Evolutionary conservation across 1,140 invertebrate genomes (phyloP).

Genomic region (Drosophila tristis): DNA sequence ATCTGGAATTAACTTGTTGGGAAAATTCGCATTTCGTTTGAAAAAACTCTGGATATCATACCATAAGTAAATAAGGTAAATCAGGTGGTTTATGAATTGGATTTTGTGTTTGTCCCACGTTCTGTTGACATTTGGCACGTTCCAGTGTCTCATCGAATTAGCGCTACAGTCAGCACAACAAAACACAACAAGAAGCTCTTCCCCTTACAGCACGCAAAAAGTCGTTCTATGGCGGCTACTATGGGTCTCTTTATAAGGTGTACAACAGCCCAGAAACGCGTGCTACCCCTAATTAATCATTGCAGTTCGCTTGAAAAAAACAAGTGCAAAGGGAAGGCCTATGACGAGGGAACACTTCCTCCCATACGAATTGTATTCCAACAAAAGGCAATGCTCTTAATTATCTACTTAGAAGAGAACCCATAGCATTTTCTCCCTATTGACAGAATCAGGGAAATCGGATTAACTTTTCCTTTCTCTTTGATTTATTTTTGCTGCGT

Average conservation of each 20-base stretch:
- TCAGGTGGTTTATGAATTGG: conserved; percentile 64
- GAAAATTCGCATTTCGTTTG: conserved; percentile 31
- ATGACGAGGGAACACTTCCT: not conserved
- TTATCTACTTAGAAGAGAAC: too few relatives aligned
- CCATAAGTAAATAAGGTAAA: conserved; percentile 36
- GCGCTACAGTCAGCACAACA: conserved; percentile 56
- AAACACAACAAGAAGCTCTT: conserved; percentile 14
- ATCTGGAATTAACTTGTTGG: conserved; percentile 31
- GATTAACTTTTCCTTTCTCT: too few relatives aligned
- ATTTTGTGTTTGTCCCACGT: conserved; percentile 42
- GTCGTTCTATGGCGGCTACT: conserved; percentile 6
- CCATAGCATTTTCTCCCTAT: too few relatives aligned
- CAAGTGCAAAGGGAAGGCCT: conserved; percentile 3
- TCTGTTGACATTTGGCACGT: conserved; percentile 62
- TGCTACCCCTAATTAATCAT: conserved; percentile 46
- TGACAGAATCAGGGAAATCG: too few relatives aligned
- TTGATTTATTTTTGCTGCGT: too few relatives aligned
- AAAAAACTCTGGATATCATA: conserved; percentile 30
- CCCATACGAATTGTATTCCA: not conserved
- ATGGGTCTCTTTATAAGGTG: conserved; percentile 1
- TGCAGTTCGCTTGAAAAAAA: conserved; percentile 8
- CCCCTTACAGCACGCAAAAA: conserved; percentile 27
- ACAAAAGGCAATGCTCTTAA: too few relatives aligned
- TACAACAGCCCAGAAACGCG: conserved; percentile 23
- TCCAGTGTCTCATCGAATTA: conserved; percentile 60